Evolutionary conservation across 2,113 vertebrate species (phyloP).

Genomic region (Kryptolebias marmoratus): DNA sequence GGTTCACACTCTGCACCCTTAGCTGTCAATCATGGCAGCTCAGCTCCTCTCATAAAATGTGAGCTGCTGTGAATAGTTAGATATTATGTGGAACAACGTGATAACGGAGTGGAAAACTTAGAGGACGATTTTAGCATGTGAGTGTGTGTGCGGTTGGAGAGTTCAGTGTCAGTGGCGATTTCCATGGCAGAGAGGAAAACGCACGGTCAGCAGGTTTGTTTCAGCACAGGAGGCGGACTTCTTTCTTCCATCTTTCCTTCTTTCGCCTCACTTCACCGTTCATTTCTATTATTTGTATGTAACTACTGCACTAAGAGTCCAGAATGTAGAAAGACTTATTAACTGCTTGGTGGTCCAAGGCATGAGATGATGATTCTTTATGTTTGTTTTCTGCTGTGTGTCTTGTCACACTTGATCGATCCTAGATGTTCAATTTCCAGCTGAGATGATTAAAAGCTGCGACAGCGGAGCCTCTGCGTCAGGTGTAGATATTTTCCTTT

Average conservation of each 20-base stretch:
- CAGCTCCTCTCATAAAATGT: constrained; percentile 9
- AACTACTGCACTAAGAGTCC: constrained; percentile 90
- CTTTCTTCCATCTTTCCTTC: constrained; percentile 38
- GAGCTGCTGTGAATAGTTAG: constrained; percentile 62
- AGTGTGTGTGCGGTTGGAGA: constrained; percentile 25
- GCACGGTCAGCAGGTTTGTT: constrained; percentile 55
- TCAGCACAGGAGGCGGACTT: constrained; percentile 20
- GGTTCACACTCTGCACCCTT: constrained; percentile 42
- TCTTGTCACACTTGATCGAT: constrained; percentile 79
- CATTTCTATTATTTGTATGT: constrained; percentile 80
- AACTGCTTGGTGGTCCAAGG: constrained; percentile 84
- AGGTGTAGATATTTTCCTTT: constrained; percentile 50
- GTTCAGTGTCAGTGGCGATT: constrained; percentile 28
- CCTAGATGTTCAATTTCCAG: constrained; percentile 51
- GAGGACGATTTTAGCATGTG: constrained; percentile 31
- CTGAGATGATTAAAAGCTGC: constrained; percentile 29
- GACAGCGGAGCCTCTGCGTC: constrained; percentile 30
- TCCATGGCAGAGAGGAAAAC: constrained; percentile 76
- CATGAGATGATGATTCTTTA: constrained; percentile 69
- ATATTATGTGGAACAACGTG: background rate
- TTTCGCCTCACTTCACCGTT: constrained; percentile 29
- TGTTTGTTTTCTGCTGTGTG: constrained; percentile 54
- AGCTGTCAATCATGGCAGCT: constrained; percentile 14
- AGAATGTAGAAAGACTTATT: constrained; percentile 88
- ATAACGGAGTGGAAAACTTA: background rate